Percentiles rank a stretch among this genome's conserved stretches.
Evolutionary conservation across 2,113 vertebrate species (phyloP).

Genomic region (Myiopsitta monachus): DNA sequence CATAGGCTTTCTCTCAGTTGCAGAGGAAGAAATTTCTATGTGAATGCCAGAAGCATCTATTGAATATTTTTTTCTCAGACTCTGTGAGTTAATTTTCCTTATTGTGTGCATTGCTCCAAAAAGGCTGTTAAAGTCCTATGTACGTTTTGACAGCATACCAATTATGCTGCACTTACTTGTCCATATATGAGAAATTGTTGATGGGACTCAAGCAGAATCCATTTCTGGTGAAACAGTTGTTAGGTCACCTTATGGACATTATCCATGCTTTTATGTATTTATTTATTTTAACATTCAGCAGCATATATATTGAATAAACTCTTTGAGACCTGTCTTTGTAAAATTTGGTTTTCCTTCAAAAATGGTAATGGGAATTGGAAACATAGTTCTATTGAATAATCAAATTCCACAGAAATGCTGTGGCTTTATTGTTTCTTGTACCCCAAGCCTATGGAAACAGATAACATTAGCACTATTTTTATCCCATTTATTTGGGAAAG

Average conservation of each 20-base stretch:
- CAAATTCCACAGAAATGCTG: not conserved
- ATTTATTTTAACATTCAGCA: not conserved
- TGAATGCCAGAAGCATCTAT: not conserved
- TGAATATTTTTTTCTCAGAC: not conserved
- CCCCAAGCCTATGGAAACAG: not conserved
- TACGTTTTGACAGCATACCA: not conserved
- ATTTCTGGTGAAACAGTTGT: not conserved
- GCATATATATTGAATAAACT: not conserved
- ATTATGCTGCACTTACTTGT: not conserved
- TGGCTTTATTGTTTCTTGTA: constrained; percentile 6
- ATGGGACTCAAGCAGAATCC: not conserved
- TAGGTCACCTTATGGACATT: not conserved
- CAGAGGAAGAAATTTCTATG: not conserved
- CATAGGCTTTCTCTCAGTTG: not conserved
- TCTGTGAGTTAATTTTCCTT: not conserved
- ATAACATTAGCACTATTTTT: not conserved
- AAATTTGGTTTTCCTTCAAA: not conserved
- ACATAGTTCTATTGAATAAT: not conserved
- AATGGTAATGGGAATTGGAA: not conserved
- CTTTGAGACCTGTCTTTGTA: not conserved
- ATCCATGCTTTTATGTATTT: not conserved
- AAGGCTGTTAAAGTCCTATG: not conserved
- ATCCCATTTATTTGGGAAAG: not conserved
- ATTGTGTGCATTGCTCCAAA: not conserved
- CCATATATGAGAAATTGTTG: not conserved